Evolutionary conservation across 2,888 invertebrate species (phyloP).

Genomic region (Prosapia bicincta): DNA sequence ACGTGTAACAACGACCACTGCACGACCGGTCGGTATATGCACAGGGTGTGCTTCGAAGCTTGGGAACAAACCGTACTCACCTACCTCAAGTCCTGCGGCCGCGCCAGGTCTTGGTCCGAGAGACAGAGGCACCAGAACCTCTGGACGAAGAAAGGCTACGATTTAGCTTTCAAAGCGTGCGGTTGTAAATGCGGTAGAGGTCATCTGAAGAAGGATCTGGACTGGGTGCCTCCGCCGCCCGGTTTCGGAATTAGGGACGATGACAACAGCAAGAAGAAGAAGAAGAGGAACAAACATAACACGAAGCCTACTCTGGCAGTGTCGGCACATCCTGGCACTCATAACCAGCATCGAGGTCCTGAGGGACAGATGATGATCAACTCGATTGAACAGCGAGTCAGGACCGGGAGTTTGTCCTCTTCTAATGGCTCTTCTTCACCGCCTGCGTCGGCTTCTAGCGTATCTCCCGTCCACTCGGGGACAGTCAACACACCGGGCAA

Average conservation of each 20-base stretch:
- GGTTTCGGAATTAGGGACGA: constrained; percentile 52
- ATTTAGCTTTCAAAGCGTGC: constrained; percentile 92
- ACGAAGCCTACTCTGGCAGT: constrained; percentile 59
- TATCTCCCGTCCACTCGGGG: constrained; percentile 62
- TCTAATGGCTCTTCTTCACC: constrained; percentile 80
- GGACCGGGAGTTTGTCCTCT: constrained; percentile 74
- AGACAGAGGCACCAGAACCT: constrained; percentile 90
- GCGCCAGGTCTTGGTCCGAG: constrained; percentile 93
- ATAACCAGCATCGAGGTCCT: constrained; percentile 29
- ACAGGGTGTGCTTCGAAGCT: constrained; percentile 90
- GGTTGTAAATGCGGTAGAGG: constrained; percentile 91
- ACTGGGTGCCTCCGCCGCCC: constrained; percentile 76
- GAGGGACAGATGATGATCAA: constrained; percentile 27
- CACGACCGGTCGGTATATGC: constrained; percentile 87
- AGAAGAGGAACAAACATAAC: constrained; percentile 66
- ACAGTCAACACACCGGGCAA: constrained; percentile 54
- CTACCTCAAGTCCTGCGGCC: constrained; percentile 84
- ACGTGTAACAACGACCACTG: constrained; percentile 95
- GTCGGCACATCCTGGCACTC: constrained; percentile 46
- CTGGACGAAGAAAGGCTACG: constrained; percentile 98
- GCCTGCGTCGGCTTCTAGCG: constrained; percentile 67
- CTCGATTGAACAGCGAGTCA: constrained; percentile 53
- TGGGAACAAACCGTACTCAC: constrained; percentile 90
- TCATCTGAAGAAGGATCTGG: constrained; percentile 90
- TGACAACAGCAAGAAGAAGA: constrained; percentile 54